These are phyloP conservation scores for Ennomos quercinarius DNA, from an alignment of 2,888 invertebrate genomes.

Conservation along the genomic window DNA sequence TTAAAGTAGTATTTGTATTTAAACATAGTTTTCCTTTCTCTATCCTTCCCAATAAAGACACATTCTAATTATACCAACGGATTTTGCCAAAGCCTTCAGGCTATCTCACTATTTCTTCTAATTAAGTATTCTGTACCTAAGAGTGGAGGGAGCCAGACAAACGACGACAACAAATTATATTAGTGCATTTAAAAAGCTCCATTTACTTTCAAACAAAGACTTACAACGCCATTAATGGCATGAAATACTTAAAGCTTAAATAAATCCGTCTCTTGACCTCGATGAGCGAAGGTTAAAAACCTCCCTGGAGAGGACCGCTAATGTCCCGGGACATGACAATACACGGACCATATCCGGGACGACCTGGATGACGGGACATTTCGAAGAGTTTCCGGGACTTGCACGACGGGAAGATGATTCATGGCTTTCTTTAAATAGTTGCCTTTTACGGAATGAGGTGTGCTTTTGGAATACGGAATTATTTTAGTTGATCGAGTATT, in stretches of 20 bases:
- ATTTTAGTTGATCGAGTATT: slow-evolving; percentile 8
- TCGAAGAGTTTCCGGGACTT: slow-evolving; percentile 50
- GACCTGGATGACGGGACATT: slow-evolving; percentile 61
- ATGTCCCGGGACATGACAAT: slow-evolving; percentile 53
- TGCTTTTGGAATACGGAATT: slow-evolving; percentile 8
- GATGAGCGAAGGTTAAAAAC: slow-evolving; percentile 40
- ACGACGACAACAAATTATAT: too few species aligned
- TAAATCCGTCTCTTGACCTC: slow-evolving; percentile 21
- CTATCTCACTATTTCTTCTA: too few species aligned
- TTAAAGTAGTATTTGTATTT: too few species aligned
- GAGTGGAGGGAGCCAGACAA: too few species aligned
- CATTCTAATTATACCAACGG: too few species aligned
- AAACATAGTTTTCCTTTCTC: too few species aligned
- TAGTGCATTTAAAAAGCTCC: too few species aligned
- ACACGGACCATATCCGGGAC: slow-evolving; percentile 65
- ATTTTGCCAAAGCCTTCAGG: too few species aligned
- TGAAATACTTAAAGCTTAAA: slow-evolving; percentile 13
- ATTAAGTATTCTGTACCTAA: too few species aligned
- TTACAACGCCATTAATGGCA: slow-evolving; percentile 1
- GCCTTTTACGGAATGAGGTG: slow-evolving; percentile 35
- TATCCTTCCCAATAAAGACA: too few species aligned
- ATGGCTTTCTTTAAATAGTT: slow-evolving; percentile 52
- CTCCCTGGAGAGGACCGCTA: slow-evolving; percentile 46
- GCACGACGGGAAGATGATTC: slow-evolving; percentile 56
- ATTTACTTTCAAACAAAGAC: not conserved